phyloP scores from a whole-genome alignment of 2,113 vertebrate genomes.

The Grantiella picta region DNA sequence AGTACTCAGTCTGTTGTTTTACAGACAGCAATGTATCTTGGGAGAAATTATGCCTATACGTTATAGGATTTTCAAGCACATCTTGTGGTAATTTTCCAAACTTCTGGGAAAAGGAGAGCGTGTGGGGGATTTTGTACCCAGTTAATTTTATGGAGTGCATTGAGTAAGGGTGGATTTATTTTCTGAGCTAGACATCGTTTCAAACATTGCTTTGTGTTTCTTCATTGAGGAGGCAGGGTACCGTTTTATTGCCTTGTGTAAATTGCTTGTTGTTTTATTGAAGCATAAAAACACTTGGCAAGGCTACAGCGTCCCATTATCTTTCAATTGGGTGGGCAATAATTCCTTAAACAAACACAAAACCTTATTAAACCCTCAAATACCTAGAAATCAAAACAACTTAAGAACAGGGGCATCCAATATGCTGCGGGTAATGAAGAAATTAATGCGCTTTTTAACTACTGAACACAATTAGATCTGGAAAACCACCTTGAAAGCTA shows the following conservation, averaged over 20 bases:
- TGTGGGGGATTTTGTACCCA: not conserved
- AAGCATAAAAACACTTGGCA: conserved; percentile 58
- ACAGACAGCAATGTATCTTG: not conserved
- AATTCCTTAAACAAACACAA: conserved; percentile 50
- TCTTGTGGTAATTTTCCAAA: not conserved
- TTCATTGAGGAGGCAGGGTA: not conserved
- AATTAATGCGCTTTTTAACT: not conserved
- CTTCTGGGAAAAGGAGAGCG: not conserved
- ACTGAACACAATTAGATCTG: not conserved
- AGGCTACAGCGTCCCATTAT: conserved; percentile 13
- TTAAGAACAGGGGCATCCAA: not conserved
- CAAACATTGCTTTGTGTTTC: conserved; percentile 23
- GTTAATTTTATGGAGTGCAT: conserved; percentile 19
- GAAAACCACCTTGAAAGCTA: conserved; percentile 1
- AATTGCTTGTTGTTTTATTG: conserved; percentile 51
- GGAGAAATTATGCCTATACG: not conserved
- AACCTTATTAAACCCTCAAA: conserved; percentile 38
- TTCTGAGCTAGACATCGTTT: not conserved
- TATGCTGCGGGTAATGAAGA: not conserved
- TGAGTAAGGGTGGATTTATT: conserved; percentile 14
- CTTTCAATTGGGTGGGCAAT: conserved; percentile 36
- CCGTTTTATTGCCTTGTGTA: conserved; percentile 13
- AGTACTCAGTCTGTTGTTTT: not conserved
- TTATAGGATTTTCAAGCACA: not conserved
- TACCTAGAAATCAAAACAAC: conserved; percentile 25